phyloP scores from a whole-genome alignment of 2,888 invertebrate genomes.

The Apoderus coryli region DNA sequence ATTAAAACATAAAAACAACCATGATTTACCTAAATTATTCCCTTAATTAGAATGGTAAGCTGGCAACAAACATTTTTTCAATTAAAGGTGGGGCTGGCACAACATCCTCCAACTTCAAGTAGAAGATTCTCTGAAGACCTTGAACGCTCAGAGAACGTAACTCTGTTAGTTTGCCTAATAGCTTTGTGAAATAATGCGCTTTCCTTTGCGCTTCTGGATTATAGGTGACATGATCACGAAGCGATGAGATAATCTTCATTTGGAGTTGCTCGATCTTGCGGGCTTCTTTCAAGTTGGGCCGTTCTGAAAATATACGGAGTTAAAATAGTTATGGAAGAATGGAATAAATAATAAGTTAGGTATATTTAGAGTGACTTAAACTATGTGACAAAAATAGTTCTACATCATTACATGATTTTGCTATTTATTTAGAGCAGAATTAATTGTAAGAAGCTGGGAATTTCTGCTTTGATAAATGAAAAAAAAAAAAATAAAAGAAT shows the following conservation, averaged over 20 bases:
- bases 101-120: slow-evolving; percentile 81
- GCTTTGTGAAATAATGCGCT: slow-evolving; percentile 85
- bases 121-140: slow-evolving; percentile 88
- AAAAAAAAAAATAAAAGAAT: too few relatives aligned
- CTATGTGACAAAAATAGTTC: too few relatives aligned
- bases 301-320: slow-evolving; percentile 49
- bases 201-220: slow-evolving; percentile 79
- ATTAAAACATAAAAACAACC: too few relatives aligned
- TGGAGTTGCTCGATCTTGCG: slow-evolving; percentile 88
- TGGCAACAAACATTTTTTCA: slow-evolving; percentile 90
- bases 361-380: too few relatives aligned
- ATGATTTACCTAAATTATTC: background rate
- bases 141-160: slow-evolving; percentile 84
- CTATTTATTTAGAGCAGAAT: too few relatives aligned
- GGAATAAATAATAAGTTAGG: too few relatives aligned
- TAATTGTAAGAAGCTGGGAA: too few relatives aligned
- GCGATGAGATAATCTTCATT: slow-evolving; percentile 89
- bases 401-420: too few relatives aligned
- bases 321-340: too few relatives aligned
- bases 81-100: slow-evolving; percentile 86
- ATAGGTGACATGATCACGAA: slow-evolving; percentile 92
- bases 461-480: too few relatives aligned
- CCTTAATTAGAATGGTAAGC: slow-evolving; percentile 69
- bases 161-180: slow-evolving; percentile 85
- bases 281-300: slow-evolving; percentile 84